Evolutionary conservation across 2,888 invertebrate genomes (phyloP), one percentile per base, ranked within the genome.

Genomic region (Lathronympha strigana): DNA sequence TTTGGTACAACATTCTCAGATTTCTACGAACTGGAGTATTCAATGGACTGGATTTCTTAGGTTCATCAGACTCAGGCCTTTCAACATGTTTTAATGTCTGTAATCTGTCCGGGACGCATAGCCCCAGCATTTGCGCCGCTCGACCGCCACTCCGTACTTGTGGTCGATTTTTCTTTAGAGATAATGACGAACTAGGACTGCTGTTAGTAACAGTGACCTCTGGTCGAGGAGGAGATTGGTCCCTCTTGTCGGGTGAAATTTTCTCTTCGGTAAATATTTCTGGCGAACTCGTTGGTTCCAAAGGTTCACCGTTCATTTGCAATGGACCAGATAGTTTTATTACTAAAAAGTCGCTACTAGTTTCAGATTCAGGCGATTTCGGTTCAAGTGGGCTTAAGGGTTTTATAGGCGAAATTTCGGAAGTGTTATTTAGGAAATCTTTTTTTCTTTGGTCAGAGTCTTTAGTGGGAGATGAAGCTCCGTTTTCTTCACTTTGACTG

Each of bases 331-430:
- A 74, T 8, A 91, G 73, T 66, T 84, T 84, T 62, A 92, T 87
- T 0, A 90, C 81, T 11, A 90, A 83, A 72, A 80, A 90, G 70
- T 90, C 90, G 64, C 71, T 79, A 53, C 82, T 87, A 2, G 80
- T 84, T 61, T 90, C 89, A 1, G 86, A 86, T 1, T 86, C 79
- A 8, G 83, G 83, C 9, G 84, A 80, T 45, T 79, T 82, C 49
- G 86, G 79, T 6, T 82, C 81, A 28, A 87, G 77, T 1, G 92
- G 90, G 64, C 90, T 90, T 74, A 87, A 76, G 2, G 77, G 81
- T 79, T 91, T 92, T 66, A 94, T 94, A 0, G 94, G 94, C 0
- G 94, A 94, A 79, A 94, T 94, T 77, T 94, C 93, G 17, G 91
- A 71, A 8, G 94, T 94, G 68, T 90, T 90, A 72, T 93, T 91